Base-by-base conservation (phyloP, 2,797 vertebrate species). In the Acanthurus leucopareius region DNA sequence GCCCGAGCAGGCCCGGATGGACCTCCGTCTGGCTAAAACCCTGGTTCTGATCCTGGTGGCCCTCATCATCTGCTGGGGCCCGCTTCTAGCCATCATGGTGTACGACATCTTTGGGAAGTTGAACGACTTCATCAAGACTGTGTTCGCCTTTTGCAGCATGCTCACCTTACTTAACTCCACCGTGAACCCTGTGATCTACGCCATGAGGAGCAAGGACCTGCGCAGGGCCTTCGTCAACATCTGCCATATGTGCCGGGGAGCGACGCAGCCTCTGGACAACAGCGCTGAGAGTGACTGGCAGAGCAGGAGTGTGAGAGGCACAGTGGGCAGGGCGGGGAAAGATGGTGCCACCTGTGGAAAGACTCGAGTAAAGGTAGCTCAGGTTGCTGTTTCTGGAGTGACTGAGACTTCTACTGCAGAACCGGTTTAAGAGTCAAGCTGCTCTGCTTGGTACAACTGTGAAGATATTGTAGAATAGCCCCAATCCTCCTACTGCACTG, bases 61-160 rank as follows among this genome's bases (percentile, higher is more conserved):
- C 74, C 92, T 99, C 91, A 98, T 99, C 88, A 98, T 99, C 94
- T 99, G 98, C 95, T 99, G 98, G 98, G 98, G 98, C 77, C 98
- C 98, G 32, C 95, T 99, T n/a, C 94, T 99, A 0, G 96, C 97
- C 25, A 99, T 99, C 91, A 99, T 99, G 98, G 96, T 98, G 17
- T 99, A 98, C 0, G 98, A 99, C 78, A 97, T 99, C 85, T 98
- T 99, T 71, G 97, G 98, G 86, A 97, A 97, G 93, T 98, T 99
- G 96, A 97, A 97, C 82, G 96, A 99, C 91, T 96, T 96, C 77
- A 95, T 97, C 88, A 99, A 99, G 96, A 98, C 97, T 5, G 93
- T 99, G 84, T 99, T 99, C 85, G 98, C 98, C 7, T 99, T 99
- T 94, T 99, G 97, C 93, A 97, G 96, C 90, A 98, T 99, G 97